phyloP scores from a whole-genome alignment of 2,888 invertebrate species.

The Hyles lineata region DNA sequence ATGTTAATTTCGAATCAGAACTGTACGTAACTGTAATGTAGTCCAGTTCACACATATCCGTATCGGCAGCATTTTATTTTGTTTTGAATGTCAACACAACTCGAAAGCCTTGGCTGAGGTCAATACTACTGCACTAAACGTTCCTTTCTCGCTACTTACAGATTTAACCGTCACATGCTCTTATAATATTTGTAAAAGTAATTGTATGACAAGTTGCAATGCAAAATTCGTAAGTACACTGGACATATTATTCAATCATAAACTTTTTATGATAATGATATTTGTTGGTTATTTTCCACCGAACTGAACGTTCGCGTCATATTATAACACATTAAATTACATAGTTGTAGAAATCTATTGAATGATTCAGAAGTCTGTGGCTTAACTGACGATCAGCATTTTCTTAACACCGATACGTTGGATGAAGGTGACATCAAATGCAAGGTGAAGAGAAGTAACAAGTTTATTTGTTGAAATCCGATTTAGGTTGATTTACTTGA shows the following conservation, averaged over 20 bases:
- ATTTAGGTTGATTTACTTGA: too few species aligned
- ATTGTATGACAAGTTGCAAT: not conserved
- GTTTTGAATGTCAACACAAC: conserved; percentile 62
- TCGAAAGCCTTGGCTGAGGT: conserved; percentile 67
- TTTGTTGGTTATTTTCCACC: too few species aligned
- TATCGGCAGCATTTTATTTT: conserved; percentile 55
- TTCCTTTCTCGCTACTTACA: conserved; percentile 55
- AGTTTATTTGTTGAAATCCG: too few species aligned
- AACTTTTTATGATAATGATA: too few species aligned
- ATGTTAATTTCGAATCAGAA: conserved; percentile 27
- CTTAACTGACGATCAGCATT: too few species aligned
- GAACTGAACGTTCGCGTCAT: too few species aligned
- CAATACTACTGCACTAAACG: conserved; percentile 49
- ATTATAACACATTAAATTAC: too few species aligned
- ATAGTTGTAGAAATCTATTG: too few species aligned
- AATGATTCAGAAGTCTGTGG: too few species aligned
- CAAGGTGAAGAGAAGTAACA: too few species aligned
- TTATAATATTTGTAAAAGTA: not conserved
- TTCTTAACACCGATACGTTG: too few species aligned
- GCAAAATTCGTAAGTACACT: not conserved
- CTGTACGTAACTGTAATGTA: conserved; percentile 27
- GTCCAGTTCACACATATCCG: conserved; percentile 50
- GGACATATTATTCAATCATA: not conserved
- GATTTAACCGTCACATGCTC: conserved; percentile 16
- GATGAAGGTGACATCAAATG: too few species aligned